Evolutionary conservation across 2,113 vertebrate genomes (phyloP), one percentile per base, ranked within the genome.

Genomic region (Sylvia atricapilla): DNA sequence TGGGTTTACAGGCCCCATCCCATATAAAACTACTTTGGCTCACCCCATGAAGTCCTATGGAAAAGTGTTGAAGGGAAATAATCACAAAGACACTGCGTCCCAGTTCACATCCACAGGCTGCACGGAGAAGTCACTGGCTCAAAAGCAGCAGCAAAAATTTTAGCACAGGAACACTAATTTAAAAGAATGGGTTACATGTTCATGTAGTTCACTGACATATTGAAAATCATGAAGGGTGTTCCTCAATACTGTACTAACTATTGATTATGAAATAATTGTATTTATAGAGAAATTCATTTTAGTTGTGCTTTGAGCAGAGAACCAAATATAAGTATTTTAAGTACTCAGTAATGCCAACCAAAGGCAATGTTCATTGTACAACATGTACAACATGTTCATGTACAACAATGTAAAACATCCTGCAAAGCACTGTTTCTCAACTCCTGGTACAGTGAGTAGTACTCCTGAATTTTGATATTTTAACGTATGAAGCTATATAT

Each of bases 71-170:
- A 90, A 89, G 37, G 44, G 58, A 91, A 79, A 91, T n/a, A 78
- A 91, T 50, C 24, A 79, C 53, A 87, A 75, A 79, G 70, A 92
- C 62, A 69, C 49, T 1, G 1, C 0, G 0, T 41, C 16, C 28
- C 46, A 76, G 55, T n/a, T 93, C 53, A 83, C 18, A 73, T 33
- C 22, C 62, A 62, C 21, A 77, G 55, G 49, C 53, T 85, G 53
- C 14, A 69, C 0, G 0, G 14, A 83, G 15, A 7, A 46, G 20
- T 79, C 70, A 77, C 64, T 50, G n/a, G n/a, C 35, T 95, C 89
- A 91, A 89, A 96, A 90, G 63, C 37, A 73, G 87, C 78, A 88
- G 58, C 46, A 92, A 90, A 84, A 64, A 64, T 37, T 79, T 95
- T 64, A 79, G 53, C 56, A 85, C 39, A 70, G 55, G 86, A 89